These are phyloP conservation scores for Pseudomyrmex dendroicus DNA, from an alignment of 1,140 invertebrate genomes.

Conservation along the genomic window DNA sequence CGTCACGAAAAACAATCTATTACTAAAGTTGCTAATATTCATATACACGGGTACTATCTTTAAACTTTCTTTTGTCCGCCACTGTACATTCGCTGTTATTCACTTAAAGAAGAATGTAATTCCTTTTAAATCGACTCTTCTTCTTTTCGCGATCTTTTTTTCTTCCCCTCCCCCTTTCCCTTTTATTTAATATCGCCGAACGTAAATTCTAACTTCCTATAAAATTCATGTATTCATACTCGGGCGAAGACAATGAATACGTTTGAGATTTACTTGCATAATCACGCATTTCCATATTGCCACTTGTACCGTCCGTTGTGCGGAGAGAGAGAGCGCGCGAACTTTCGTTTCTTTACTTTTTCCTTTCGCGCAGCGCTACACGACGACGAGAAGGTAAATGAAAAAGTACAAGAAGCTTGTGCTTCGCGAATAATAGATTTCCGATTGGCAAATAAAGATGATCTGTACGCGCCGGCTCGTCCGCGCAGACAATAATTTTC, in stretches of 20 bases:
- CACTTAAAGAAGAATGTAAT: background rate
- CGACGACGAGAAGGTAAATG: background rate
- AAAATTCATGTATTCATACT: constrained; percentile 50
- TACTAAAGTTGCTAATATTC: no score
- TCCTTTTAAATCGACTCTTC: background rate
- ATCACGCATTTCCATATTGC: constrained; percentile 44
- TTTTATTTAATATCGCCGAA: constrained; percentile 30
- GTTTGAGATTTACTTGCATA: constrained; percentile 39
- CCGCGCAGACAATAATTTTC: background rate
- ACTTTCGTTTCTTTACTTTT: constrained; percentile 13
- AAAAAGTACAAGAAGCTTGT: background rate
- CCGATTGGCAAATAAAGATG: background rate
- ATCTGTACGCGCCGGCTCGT: background rate
- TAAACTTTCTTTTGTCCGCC: no score
- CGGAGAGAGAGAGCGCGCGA: background rate
- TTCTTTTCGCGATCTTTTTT: background rate
- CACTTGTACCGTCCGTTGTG: constrained; percentile 14
- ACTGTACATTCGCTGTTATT: background rate
- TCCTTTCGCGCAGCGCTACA: background rate
- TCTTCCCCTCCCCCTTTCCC: background rate
- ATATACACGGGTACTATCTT: no score
- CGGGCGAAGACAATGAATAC: constrained; percentile 27
- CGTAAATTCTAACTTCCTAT: constrained; percentile 25
- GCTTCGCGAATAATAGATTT: constrained; percentile 13
- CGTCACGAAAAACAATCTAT: no score